Percentiles rank a stretch among this genome's conserved stretches.
Conservation (phyloP, 2,797 vertebrate genomes). For the Taenioides sp. region DNA sequence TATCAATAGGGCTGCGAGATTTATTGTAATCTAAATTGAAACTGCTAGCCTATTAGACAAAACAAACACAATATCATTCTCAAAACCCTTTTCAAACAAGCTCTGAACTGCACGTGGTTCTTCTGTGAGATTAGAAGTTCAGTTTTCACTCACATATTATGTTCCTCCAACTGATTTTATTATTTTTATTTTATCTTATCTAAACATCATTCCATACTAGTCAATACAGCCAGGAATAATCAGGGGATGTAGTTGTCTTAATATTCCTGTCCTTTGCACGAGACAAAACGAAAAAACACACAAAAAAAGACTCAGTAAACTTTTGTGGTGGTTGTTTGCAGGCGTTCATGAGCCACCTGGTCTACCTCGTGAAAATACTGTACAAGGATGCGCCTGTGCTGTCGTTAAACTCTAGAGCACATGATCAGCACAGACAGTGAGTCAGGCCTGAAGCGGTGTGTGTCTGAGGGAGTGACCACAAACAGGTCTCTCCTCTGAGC, state of each 20-base stretch:
- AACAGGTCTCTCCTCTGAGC: conserved; percentile 20
- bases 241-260: background rate
- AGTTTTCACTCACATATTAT: background rate
- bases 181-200: background rate
- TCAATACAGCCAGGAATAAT: too few species aligned
- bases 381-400: conserved; percentile 38
- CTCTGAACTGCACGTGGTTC: background rate
- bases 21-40: too few species aligned
- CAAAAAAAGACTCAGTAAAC: background rate
- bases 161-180: too few species aligned
- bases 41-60: background rate
- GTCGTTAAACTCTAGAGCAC: conserved; percentile 40
- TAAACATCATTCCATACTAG: background rate
- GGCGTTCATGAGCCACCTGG: conserved; percentile 35
- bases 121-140: background rate
- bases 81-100: background rate
- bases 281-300: background rate
- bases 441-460: conserved; percentile 53
- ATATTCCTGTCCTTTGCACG: background rate
- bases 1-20: too few species aligned
- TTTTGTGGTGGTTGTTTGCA: conserved; percentile 2
- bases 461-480: conserved; percentile 43
- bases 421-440: conserved; percentile 58
- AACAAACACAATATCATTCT: background rate
- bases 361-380: conserved; percentile 36